These are phyloP conservation scores for Sebastes cheni DNA, from an alignment of 2,797 vertebrate species.

Conservation along the genomic window DNA sequence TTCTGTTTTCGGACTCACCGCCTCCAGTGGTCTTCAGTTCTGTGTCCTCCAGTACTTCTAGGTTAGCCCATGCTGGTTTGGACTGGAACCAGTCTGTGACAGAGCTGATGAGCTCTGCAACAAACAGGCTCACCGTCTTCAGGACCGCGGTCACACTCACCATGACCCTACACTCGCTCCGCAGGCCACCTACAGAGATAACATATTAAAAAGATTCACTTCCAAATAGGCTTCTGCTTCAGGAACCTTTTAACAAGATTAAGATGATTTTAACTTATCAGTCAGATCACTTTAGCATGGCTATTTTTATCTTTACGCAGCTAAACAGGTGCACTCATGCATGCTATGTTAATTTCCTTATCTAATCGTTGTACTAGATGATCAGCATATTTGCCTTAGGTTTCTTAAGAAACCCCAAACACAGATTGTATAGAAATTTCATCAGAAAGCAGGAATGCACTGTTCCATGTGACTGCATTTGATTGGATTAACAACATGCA, in stretches of 20 bases:
- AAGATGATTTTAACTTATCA: not conserved
- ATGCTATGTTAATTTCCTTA: not conserved
- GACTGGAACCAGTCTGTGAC: conserved; percentile 73
- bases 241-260: not conserved
- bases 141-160: conserved; percentile 44
- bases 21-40: conserved; percentile 73
- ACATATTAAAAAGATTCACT: not conserved
- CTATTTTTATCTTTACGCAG: not conserved
- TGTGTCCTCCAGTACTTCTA: conserved; percentile 64
- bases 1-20: conserved; percentile 23
- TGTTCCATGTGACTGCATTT: not conserved
- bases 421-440: not conserved
- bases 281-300: not conserved
- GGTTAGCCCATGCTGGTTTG: conserved; percentile 63
- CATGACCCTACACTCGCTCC: conserved; percentile 31
- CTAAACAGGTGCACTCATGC: not conserved
- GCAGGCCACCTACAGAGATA: conserved; percentile 9
- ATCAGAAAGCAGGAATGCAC: not conserved
- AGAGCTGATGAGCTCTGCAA: conserved; percentile 64
- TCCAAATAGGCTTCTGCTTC: not conserved
- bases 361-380: not conserved
- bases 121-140: conserved; percentile 56
- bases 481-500: not conserved
- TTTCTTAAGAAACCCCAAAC: not conserved
- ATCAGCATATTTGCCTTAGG: not conserved